A percentile compares a stretch with the other conserved stretches of the same genome.
Conservation (phyloP, 2,113 vertebrate genomes). For the Zootoca vivipara region DNA sequence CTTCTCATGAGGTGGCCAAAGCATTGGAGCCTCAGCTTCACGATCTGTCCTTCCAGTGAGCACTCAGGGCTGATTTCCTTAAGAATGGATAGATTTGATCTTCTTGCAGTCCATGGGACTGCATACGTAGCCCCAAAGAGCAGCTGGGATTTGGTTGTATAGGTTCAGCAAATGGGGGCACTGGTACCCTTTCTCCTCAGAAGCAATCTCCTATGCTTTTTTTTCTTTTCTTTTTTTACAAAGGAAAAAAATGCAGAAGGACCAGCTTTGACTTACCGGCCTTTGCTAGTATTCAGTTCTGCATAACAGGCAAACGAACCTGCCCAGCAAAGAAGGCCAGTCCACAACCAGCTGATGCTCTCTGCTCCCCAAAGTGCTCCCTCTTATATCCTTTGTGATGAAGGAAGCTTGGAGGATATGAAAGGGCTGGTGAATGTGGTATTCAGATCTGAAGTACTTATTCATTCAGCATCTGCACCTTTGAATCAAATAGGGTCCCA, state of each 20-base stretch:
- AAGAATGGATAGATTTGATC: too few relatives aligned
- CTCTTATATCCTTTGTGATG: background rate
- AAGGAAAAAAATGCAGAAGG: background rate
- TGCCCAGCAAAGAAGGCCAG: background rate
- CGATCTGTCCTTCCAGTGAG: too few relatives aligned
- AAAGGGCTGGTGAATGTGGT: background rate
- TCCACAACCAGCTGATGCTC: background rate
- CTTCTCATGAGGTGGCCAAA: too few relatives aligned
- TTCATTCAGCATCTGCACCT: slow-evolving; percentile 16
- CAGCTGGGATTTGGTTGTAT: background rate
- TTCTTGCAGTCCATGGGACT: too few relatives aligned
- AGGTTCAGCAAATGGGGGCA: background rate
- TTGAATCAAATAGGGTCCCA: background rate
- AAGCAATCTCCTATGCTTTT: background rate
- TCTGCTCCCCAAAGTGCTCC: background rate
- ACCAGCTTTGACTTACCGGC: background rate
- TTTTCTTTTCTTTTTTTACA: background rate
- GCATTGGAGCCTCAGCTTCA: too few relatives aligned
- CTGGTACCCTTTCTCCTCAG: background rate
- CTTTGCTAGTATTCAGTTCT: background rate
- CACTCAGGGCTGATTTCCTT: too few relatives aligned
- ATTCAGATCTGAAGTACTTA: slow-evolving; percentile 15
- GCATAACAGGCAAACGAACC: background rate
- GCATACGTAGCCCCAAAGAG: background rate
- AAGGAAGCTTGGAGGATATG: background rate